Evolutionary conservation across 2,888 invertebrate species (phyloP), one percentile per base, ranked within the genome.

Genomic region (Monoplex corrugatus): DNA sequence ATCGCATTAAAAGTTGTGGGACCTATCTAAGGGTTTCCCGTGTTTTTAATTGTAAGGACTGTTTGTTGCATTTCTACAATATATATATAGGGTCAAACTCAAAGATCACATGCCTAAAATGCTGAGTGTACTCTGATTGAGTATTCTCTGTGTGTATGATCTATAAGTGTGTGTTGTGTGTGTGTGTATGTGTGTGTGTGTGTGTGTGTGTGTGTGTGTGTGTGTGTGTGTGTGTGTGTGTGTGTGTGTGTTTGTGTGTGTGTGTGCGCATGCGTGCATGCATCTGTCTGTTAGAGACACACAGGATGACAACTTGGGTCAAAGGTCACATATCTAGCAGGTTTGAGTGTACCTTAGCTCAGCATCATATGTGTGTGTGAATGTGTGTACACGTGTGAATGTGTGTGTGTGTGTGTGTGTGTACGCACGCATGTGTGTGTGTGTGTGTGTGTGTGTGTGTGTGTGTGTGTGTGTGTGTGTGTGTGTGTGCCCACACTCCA

Each of bases 401-500:
- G 78, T 40, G 78, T 40, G 40, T 40, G 78, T 78, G 78, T 40
- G 78, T 40, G 78, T 40, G 78, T 40, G 78, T 40, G 78, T 23
- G 43, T 16, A 13, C 32, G 43, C 3, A 23, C 5, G 80, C 35
- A 23, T 43, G 43, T 28, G 43, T 80, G 78, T 72, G 72, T 3
- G 72, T 40, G 40, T 78, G 78, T 78, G 78, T 40, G 78, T 78
- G 40, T 35, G 35, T 72, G 72, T 35, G 35, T 32, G 72, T 35
- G 72, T 35, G 35, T 72, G 38, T 38, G 16, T 75, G 75, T 75
- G 75, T 75, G 75, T 38, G 19, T 75, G 75, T 75, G 75, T 75
- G 8, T 75, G 6, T n/a, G n/a, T n/a, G n/a, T n/a, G n/a, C n/a
- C n/a, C n/a, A n/a, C n/a, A n/a, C n/a, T n/a, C n/a, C n/a, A n/a